Conservation (phyloP, 2,888 invertebrate genomes). For the Machimus rusticus region DNA sequence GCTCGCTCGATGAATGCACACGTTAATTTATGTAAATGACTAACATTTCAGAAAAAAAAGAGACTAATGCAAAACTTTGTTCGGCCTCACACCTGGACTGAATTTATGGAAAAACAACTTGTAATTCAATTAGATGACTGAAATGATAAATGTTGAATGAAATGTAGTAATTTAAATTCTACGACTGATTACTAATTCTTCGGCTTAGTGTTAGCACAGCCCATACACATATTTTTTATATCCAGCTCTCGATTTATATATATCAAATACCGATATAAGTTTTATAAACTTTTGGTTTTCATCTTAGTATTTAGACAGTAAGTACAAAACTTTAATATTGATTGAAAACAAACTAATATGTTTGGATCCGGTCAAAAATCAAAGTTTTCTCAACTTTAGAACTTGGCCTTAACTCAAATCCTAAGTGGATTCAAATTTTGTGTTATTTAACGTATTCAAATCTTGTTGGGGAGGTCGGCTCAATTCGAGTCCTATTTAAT, state of each 20-base stretch:
- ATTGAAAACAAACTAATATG: too few relatives aligned
- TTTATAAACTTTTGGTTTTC: too few relatives aligned
- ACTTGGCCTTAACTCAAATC: too few relatives aligned
- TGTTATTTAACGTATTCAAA: too few relatives aligned
- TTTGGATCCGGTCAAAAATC: too few relatives aligned
- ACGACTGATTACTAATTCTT: neutral
- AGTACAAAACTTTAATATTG: too few relatives aligned
- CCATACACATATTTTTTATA: neutral
- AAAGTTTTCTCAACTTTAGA: too few relatives aligned
- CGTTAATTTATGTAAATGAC: neutral
- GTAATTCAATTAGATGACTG: neutral
- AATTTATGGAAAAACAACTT: neutral
- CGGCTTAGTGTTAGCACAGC: neutral
- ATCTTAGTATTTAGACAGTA: too few relatives aligned
- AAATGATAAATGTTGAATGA: neutral
- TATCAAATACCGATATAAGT: too few relatives aligned
- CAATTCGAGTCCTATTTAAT: too few relatives aligned
- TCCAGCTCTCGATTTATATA: neutral
- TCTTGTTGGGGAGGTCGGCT: too few relatives aligned
- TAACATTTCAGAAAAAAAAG: neutral
- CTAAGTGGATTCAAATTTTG: too few relatives aligned
- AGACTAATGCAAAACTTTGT: neutral
- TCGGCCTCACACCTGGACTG: neutral
- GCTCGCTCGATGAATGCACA: neutral
- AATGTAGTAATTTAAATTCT: neutral